A percentile compares a stretch with the other conserved stretches of the same genome.
These are phyloP conservation scores for Amniataba percoides DNA, from an alignment of 2,797 vertebrate genomes.

Conservation along the genomic window DNA sequence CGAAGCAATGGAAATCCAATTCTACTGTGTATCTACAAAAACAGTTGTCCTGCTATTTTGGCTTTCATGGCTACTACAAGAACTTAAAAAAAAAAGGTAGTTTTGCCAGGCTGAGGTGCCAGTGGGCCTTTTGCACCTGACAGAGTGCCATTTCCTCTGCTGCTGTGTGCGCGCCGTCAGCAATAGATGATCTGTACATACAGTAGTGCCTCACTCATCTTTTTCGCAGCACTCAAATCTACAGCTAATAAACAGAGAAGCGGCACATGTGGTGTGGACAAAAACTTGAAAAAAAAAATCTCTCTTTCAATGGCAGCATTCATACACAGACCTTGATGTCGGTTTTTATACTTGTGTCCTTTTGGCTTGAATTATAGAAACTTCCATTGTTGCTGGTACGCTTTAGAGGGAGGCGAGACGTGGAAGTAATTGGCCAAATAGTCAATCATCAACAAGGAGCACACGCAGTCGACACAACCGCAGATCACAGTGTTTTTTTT, in stretches of 20 bases:
- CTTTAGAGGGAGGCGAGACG: background rate
- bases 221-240: slow-evolving; percentile 7
- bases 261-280: background rate
- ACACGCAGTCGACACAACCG: background rate
- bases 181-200: slow-evolving; percentile 11
- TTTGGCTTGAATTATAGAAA: slow-evolving; percentile 1
- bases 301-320: background rate
- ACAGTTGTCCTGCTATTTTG: background rate
- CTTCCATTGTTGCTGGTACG: background rate
- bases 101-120: slow-evolving; percentile 4
- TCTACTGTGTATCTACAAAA: slow-evolving; percentile 3
- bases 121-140: background rate
- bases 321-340: slow-evolving; percentile 2
- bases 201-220: slow-evolving; percentile 7
- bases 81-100: background rate
- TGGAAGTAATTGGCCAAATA: slow-evolving; percentile 16
- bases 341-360: background rate
- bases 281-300: background rate
- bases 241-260: background rate
- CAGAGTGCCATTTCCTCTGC: slow-evolving; percentile 20
- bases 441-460: slow-evolving; percentile 5
- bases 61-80: slow-evolving; percentile 4
- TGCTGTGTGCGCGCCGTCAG: background rate
- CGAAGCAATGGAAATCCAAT: slow-evolving; percentile 17
- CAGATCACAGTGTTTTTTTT: background rate